Evolutionary conservation across 2,797 vertebrate species (phyloP), one percentile per base, ranked within the genome.

Genomic region (Hephaestus fuliginosus): DNA sequence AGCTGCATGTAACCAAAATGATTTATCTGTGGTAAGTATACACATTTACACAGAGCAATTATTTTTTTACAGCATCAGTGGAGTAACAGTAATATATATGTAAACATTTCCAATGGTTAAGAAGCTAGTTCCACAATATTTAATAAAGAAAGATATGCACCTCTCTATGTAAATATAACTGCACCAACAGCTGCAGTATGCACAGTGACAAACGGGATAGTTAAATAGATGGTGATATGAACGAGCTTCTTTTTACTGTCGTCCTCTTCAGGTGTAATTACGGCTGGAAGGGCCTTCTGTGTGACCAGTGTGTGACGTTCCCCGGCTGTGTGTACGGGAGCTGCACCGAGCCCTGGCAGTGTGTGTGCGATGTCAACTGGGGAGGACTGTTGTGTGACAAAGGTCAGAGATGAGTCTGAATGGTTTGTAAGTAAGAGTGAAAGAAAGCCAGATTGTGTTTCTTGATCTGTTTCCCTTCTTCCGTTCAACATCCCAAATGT

Each of bases 361-460:
- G 96, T 68, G 94, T 95, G 77, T 97, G 96, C 28, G 96, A 96
- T 44, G 93, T 96, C 91, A 96, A 96, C 93, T 97, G 96, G 96
- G 96, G 96, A 20, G 96, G 96, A 66, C 93, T 97, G 70, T 94
- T 97, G 70, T 97, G 96, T 76, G 93, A 97, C 88, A 97, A 96
- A 95, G 96, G 96, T 96, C 74, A 62, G 88, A 91, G 65, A 84
- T 58, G 56, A 51, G 62, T 73, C 63, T 33, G 2, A 18, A 52
- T 7, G 30, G 63, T 64, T 30, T 15, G 3, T 39, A 11, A 11
- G 44, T 17, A 12, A 51, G 71, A 14, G 66, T 55, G 41, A 75
- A 56, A 20, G 20, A 52, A 68, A 33, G 30, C 39, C 12, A 41
- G 55, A 10, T 44, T 72, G 8, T 43, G 14, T 30, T 46, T 55